Percentiles rank a stretch among this genome's conserved stretches.
Conservation (phyloP, 2,888 invertebrate species). For the Clusia tigrina region DNA sequence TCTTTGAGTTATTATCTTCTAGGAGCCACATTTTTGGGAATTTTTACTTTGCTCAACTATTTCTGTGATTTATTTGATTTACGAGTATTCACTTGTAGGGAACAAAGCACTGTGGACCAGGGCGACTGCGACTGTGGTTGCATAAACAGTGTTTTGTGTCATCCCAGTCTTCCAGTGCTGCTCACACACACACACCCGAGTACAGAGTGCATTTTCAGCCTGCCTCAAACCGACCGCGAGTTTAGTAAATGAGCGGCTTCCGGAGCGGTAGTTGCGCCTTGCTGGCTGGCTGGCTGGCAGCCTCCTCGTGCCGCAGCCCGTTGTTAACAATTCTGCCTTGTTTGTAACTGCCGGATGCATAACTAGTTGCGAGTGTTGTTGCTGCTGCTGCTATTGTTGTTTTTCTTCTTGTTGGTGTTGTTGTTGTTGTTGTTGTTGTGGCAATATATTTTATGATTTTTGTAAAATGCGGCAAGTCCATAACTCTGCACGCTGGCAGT, state of each 20-base stretch:
- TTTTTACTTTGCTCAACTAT: neutral
- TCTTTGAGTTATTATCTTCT: neutral
- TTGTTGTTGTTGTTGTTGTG: neutral
- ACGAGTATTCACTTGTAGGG: too few species aligned
- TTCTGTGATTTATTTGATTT: too few species aligned
- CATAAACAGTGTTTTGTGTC: constrained; percentile 49
- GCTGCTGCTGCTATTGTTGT: constrained; percentile 11
- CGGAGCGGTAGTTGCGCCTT: constrained; percentile 49
- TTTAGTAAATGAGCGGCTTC: constrained; percentile 59
- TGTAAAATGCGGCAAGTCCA: too few species aligned
- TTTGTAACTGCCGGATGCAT: constrained; percentile 28
- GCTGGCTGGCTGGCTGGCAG: constrained; percentile 19
- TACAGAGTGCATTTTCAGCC: too few species aligned
- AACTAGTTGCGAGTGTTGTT: constrained; percentile 2
- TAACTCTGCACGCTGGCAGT: too few species aligned
- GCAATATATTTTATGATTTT: constrained; percentile 6
- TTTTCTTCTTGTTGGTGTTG: constrained; percentile 9
- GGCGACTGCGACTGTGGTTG: neutral
- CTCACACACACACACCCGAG: neutral
- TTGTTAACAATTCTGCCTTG: constrained; percentile 22
- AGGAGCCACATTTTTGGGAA: neutral
- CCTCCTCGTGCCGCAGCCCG: neutral
- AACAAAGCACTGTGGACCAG: too few species aligned
- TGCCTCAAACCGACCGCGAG: constrained; percentile 51
- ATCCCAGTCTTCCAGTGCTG: constrained; percentile 48